Base-by-base conservation (phyloP, 30 jellyfish, hydroid and myxozoan species). In the Hydra vulgaris region DNA sequence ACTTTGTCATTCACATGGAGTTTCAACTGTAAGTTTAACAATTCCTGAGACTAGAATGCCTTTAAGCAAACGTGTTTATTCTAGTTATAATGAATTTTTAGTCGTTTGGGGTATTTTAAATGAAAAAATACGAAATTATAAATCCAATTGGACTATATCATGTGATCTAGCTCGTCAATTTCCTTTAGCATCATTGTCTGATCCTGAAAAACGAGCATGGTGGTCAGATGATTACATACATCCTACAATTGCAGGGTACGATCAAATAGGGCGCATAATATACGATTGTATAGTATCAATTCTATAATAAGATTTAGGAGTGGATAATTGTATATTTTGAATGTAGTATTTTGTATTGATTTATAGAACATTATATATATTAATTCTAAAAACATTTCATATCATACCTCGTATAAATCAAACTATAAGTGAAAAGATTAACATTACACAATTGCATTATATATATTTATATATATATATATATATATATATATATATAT, bases 41-140 rank as follows among this genome's bases (percentile, higher is more conserved):
- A 78, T 78, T 15, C 85, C 85, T 22, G 85, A 78, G 78, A 78
- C 85, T 4, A 76, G 67, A 52, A 78, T 78, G 85, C 85, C 85
- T 40, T 61, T 78, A 22, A 78, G 85, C 24, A 55, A 68, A 26
- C 85, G 67, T 25, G 85, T 78, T 0, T 78, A 78, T 78, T 52
- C 79, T 5, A 78, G 68, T 24, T 78, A 78, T 78, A 68, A 78
- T 7, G 74, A 78, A 53, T 78, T 78, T 27, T 27, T 78, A 78
- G 79, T 78, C 8, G 85, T 78, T 22, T 78, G 85, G 85, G 85
- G 85, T 12, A 78, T 78, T 66, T 26, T 78, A 22, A 78, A 78
- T 1, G 85, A 78, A 61, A 55, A 54, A 78, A 61, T 78, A 12
- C 53, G 85, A 22, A 78, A 78, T 24, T 78, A 78, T 78, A 25